Base-by-base conservation (phyloP, 2,888 invertebrate genomes). In the Platycheirus rosarum region DNA sequence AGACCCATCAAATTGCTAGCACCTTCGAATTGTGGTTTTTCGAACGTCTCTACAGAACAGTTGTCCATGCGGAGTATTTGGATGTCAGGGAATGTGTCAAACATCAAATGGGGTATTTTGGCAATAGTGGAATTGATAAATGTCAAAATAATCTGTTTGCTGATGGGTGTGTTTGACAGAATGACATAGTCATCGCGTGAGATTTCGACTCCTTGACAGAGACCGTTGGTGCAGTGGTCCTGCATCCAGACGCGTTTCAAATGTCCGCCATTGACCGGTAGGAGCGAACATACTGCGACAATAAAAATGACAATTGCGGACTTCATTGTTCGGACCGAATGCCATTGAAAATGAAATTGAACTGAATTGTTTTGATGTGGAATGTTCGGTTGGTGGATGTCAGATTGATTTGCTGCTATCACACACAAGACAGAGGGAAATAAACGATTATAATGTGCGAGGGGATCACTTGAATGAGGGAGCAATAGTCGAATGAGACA, bases 171-270 rank as follows among this genome's bases (percentile, higher is more conserved):
- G 66, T 88, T 88, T 9, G 89, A 89, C 11, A 89, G 84, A 29
- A 89, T 89, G 29, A 89, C 90, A 62, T 88, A 89, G 55, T 89
- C 90, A 68, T 88, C 88, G 44, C 88, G 88, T 3, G 86, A 87
- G 48, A 89, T 89, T 23, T 85, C 85, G 16, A 89, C 85, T 62
- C 87, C 88, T 16, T 86, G 85, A 9, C 89, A 89, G 32, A 89
- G 86, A n/a, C 87, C 86, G 4, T 86, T 85, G 29, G 78, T 86
- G 75, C 89, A 89, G 78, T 89, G 89, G 85, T 89, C 90, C 87
- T 90, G 87, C 87, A 89, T 85, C 88, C 90, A 89, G 66, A 89
- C 86, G 77, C 90, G 89, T 26, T 89, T 88, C 84, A 89, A 60
- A 66, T 89, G 89, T 2, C 87, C 89, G 5, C 57, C 44, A 35